Base-by-base conservation (phyloP, 2,888 invertebrate species). In the Drosophila paramelanica region DNA sequence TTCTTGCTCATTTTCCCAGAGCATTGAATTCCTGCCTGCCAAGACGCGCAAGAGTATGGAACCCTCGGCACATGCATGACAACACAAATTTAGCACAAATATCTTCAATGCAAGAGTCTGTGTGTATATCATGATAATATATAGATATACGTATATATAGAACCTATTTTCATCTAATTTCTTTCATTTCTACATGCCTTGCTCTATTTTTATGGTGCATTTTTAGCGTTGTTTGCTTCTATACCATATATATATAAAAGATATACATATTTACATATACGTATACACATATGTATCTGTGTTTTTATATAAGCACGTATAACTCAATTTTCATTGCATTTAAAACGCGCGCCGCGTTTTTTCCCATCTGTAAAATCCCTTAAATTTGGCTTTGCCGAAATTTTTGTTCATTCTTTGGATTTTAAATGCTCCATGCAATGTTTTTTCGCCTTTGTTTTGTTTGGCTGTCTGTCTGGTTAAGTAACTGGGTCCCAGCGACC, bases 121-220 rank as follows among this genome's bases (percentile, higher is more conserved):
- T 61, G 52, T 64, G 17, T 53, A 42, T 43, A 33, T 36, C n/a
- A 20, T 17, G 33, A 33, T 47, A 42, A 13, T 42, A 20, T 66
- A 36, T 25, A 31, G 23, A 14, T 59, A 25, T 57, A 71, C 67
- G 52, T 84, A 81, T 68, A 76, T 77, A 81, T 78, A 78, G 85
- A 64, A 66, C 85, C 79, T 88, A 88, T 82, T 82, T 88, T 88
- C 82, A 85, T 82, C 73, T 88, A 88, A 85, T 82, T 82, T 87
- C 80, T 76, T 73, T 87, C 64, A 88, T 85, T 82, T 88, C 73
- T 69, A 81, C 88, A 84, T 70, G 85, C 62, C 70, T 74, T 71
- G 84, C 81, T 85, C 89, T 85, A 89, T 85, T 85, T 85, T 74
- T 73, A 81, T 87, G 59, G 68, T 62, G 87, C 83, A 82, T 88